Base-by-base conservation (phyloP, 2,888 invertebrate species). In the Chrysotoxum bicinctum region DNA sequence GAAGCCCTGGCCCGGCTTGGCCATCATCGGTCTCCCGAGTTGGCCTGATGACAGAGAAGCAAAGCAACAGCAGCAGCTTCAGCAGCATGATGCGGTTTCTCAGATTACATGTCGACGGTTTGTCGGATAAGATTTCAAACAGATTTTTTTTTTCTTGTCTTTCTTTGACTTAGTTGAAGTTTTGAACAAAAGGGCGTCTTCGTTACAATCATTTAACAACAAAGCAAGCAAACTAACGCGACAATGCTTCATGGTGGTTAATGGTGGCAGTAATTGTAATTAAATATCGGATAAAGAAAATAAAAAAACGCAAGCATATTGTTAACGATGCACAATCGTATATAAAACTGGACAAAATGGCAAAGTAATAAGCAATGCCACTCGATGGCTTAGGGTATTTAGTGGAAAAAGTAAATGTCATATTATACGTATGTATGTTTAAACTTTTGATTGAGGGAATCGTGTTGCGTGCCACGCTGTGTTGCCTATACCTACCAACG, bases 201-300 rank as follows among this genome's bases (percentile, higher is more conserved):
- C 66, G 16, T 62, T 77, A 54, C 66, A 80, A 75, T 79, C 50
- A 77, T 75, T 70, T 66, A 84, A 54, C 56, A 66, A 64, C 40
- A 48, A 37, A 58, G 56, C 50, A 48, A 48, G 56, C 32, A 48
- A 66, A 7, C 50, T 50, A 26, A 45, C 12, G 58, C 73, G 37
- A 72, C 73, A 62, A 70, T 74, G 64, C 75, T 79, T 83, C 74
- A 79, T 75, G 79, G 83, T 78, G 83, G 83, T 84, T 84, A 79
- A 84, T 84, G 79, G 75, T 80, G 84, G 75, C 70, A 76, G 72
- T 80, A 80, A 84, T 79, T 84, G 84, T 79, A 84, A 84, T 75
- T 80, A 76, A 80, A 84, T 84, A 84, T 80, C 69, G 66, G 43
- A 64, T 75, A 50, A 19, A 12, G n/a, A n/a, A n/a, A n/a, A n/a